Evolutionary conservation across 2,888 invertebrate genomes (phyloP).

Genomic region (Unio pictorum): DNA sequence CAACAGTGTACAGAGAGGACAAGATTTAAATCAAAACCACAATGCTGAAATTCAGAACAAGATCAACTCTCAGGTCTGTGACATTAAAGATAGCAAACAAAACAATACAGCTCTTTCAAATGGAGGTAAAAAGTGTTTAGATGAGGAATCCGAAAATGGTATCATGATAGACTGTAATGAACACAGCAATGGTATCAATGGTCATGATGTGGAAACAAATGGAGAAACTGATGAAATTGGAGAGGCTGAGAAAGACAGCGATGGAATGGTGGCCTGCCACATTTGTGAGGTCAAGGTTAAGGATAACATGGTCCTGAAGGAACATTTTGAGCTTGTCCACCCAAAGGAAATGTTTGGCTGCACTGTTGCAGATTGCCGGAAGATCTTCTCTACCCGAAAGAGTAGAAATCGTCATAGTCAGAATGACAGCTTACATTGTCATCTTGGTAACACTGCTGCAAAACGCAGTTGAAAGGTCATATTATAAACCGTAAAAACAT

Average conservation of each 20-base stretch:
- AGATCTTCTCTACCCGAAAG: constrained; percentile 84
- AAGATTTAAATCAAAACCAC: constrained; percentile 35
- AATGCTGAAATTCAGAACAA: constrained; percentile 37
- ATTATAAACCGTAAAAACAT: too few relatives aligned
- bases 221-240: constrained; percentile 20
- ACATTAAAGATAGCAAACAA: constrained; percentile 12
- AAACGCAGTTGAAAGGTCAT: too few relatives aligned
- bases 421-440: constrained; percentile 76
- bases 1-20: constrained; percentile 17
- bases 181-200: constrained; percentile 11
- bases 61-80: constrained; percentile 23
- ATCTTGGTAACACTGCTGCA: constrained; percentile 25
- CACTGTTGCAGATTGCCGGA: constrained; percentile 83
- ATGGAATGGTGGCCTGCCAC: constrained; percentile 79
- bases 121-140: constrained; percentile 23
- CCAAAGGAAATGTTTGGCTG: constrained; percentile 81
- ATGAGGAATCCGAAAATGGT: constrained; percentile 28
- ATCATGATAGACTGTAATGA: constrained; percentile 13
- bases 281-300: constrained; percentile 80
- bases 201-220: constrained; percentile 58
- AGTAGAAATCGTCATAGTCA: constrained; percentile 85
- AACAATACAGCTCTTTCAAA: constrained; percentile 24
- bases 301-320: constrained; percentile 78
- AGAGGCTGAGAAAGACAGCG: constrained; percentile 17
- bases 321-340: constrained; percentile 83